Percentiles rank a stretch among this genome's conserved stretches.
Conservation (phyloP, 2,888 invertebrate species). For the Byasa hedistus region DNA sequence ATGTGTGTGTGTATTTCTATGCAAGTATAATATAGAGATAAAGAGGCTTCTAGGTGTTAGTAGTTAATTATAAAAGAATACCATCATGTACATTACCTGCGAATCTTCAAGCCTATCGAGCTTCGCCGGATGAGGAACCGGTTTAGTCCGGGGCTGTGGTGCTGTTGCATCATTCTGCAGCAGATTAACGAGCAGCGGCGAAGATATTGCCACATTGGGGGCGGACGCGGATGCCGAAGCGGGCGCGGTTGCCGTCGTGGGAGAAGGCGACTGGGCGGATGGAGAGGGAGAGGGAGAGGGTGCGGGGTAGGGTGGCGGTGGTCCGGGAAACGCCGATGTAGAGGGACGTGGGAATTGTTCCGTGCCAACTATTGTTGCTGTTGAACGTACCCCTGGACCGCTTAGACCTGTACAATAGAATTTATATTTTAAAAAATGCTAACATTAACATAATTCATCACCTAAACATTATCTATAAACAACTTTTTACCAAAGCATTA, state of each 20-base stretch:
- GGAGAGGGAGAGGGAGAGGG: slow-evolving; percentile 38
- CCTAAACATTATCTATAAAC: not conserved
- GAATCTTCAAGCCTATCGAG: slow-evolving; percentile 65
- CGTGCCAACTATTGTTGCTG: slow-evolving; percentile 47
- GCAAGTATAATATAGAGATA: too few relatives aligned
- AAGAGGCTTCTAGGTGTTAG: too few relatives aligned
- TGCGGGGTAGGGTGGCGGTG: slow-evolving; percentile 48
- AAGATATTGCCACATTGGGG: slow-evolving; percentile 87
- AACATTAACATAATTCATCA: not conserved
- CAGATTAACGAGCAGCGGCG: slow-evolving; percentile 94
- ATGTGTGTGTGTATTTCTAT: too few relatives aligned
- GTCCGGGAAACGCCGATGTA: slow-evolving; percentile 63
- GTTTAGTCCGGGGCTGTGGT: slow-evolving; percentile 57
- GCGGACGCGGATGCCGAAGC: slow-evolving; percentile 41
- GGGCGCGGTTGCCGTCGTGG: slow-evolving; percentile 40
- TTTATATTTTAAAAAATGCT: not conserved
- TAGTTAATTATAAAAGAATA: not conserved
- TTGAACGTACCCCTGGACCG: slow-evolving; percentile 37
- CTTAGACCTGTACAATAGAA: slow-evolving; percentile 44
- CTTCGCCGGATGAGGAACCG: slow-evolving; percentile 61
- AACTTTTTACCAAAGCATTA: too few relatives aligned
- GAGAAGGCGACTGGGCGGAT: slow-evolving; percentile 41
- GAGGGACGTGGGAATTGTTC: slow-evolving; percentile 53
- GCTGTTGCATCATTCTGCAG: slow-evolving; percentile 89
- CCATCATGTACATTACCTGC: slow-evolving; percentile 48